Evolutionary conservation across 2,888 invertebrate species (phyloP).

Genomic region (Pristionchus exspectatus): DNA sequence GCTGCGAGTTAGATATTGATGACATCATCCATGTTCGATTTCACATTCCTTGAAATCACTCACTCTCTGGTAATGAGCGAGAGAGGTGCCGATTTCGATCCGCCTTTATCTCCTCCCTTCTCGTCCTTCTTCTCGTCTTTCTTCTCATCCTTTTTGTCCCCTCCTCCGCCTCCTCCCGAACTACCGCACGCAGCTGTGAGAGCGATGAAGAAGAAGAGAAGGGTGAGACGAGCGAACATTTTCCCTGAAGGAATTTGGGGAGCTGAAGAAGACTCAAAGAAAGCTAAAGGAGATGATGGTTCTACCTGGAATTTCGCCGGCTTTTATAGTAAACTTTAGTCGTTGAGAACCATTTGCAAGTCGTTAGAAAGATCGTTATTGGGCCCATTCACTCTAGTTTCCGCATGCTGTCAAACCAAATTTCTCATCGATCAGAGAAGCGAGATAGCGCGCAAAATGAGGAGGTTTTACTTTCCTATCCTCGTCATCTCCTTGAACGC

Average conservation of each 20-base stretch:
- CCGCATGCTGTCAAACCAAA: no score
- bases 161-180: not conserved
- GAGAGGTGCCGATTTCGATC: not conserved
- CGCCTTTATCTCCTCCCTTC: not conserved
- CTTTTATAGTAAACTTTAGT: not conserved
- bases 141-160: not conserved
- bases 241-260: not conserved
- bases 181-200: not conserved
- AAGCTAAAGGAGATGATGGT: not conserved
- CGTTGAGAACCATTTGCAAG: not conserved
- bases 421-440: no score
- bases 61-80: not conserved
- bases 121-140: not conserved
- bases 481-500: not conserved
- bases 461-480: no score
- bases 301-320: not conserved
- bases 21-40: not conserved
- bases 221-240: not conserved
- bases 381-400: not conserved
- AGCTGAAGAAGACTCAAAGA: not conserved
- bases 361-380: not conserved
- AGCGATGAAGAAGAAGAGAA: constrained; percentile 19
- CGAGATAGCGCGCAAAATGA: no score
- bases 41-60: not conserved
- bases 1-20: not conserved